phyloP scores from a whole-genome alignment of 2,113 vertebrate species.

The Daubentonia madagascariensis region DNA sequence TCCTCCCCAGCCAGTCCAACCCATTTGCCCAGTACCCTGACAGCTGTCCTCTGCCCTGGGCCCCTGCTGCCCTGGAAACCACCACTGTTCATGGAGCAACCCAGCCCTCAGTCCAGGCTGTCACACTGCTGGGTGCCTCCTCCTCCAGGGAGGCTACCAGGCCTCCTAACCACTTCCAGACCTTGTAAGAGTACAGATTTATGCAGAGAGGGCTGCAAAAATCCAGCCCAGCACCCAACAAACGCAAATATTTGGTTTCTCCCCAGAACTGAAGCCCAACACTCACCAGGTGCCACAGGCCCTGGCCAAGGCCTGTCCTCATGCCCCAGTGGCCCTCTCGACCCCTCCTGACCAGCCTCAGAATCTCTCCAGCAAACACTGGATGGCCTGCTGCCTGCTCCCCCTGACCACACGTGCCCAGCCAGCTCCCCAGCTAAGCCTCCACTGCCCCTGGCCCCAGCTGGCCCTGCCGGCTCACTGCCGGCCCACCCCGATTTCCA shows the following conservation, averaged over 20 bases:
- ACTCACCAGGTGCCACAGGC: background rate
- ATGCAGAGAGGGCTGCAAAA: too few relatives aligned
- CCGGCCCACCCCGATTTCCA: background rate
- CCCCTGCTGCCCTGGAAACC: background rate
- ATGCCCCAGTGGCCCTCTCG: background rate
- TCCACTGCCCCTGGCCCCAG: background rate
- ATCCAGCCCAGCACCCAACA: background rate
- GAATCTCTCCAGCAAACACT: background rate
- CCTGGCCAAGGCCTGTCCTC: background rate
- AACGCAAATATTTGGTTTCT: background rate
- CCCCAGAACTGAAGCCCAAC: background rate
- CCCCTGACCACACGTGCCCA: background rate
- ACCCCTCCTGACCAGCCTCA: background rate
- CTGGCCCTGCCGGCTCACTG: accelerated
- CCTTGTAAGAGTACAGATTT: background rate
- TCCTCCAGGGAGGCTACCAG: background rate
- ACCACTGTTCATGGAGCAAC: background rate
- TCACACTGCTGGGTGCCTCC: background rate
- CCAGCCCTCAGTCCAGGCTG: background rate
- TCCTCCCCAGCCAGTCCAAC: slow-evolving; percentile 32
- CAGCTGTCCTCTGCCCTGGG: background rate
- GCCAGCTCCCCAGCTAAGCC: background rate
- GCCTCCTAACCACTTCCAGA: background rate
- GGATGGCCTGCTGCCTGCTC: background rate
- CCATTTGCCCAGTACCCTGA: background rate